These are phyloP conservation scores for Leptosomus discolor DNA, from an alignment of 2,113 vertebrate genomes.

Conservation along the genomic window DNA sequence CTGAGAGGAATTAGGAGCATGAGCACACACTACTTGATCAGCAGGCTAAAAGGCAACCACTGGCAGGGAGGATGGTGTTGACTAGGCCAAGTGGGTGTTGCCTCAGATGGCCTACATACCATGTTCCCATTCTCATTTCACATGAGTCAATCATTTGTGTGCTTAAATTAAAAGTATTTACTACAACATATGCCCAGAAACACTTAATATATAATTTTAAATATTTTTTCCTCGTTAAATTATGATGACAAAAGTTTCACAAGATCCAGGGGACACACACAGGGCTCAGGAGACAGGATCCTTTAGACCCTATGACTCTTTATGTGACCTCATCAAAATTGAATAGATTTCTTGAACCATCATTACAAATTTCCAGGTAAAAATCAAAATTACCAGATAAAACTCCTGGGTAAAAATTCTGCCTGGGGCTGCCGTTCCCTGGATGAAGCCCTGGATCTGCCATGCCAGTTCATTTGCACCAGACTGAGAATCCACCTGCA, in stretches of 20 bases:
- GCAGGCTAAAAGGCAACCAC: not conserved
- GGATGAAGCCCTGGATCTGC: not conserved
- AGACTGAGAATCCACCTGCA: not conserved
- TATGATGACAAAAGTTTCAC: not conserved
- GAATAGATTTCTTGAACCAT: not conserved
- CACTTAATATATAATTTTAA: not conserved
- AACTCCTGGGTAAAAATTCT: not conserved
- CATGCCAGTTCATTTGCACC: rapidly evolving
- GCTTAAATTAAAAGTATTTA: not conserved
- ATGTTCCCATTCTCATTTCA: not conserved
- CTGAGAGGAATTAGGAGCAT: not conserved
- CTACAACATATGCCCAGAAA: not conserved
- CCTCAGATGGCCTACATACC: not conserved
- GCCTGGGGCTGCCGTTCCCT: not conserved
- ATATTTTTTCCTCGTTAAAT: not conserved
- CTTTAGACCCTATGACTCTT: not conserved
- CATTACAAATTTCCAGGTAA: not conserved
- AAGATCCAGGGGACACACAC: rapidly evolving
- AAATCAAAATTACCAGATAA: not conserved
- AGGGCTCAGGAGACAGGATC: not conserved
- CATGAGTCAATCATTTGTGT: not conserved
- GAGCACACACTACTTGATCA: not conserved
- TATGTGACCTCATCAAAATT: not conserved
- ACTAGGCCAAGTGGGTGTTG: not conserved
- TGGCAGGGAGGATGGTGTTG: rapidly evolving